Evolutionary conservation across 1,140 invertebrate genomes (phyloP).

Genomic region (Heliconius nattereri): DNA sequence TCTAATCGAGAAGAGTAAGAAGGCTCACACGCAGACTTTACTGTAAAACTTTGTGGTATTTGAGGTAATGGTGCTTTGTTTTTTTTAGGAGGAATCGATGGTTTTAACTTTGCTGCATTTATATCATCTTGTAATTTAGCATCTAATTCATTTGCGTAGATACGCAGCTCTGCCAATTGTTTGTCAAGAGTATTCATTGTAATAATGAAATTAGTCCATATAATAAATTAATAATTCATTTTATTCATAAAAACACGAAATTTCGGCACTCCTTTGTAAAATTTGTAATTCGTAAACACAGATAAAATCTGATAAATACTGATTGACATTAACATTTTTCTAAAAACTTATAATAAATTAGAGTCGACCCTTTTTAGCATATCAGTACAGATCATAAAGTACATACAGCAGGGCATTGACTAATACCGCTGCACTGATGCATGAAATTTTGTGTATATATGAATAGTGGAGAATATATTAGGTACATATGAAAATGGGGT

Average conservation of each 20-base stretch:
- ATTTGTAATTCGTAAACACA: constrained; percentile 30
- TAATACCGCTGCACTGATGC: too few species aligned
- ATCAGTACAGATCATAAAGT: neutral
- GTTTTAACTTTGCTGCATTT: constrained; percentile 71
- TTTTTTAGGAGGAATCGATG: constrained; percentile 76
- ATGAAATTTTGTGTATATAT: too few species aligned
- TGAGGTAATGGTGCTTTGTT: constrained; percentile 69
- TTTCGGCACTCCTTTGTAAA: constrained; percentile 27
- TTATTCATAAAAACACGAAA: constrained; percentile 22
- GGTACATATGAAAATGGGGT: too few species aligned
- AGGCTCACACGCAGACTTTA: constrained; percentile 76
- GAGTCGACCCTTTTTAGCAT: neutral
- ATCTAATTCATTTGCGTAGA: constrained; percentile 80
- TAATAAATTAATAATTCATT: constrained; percentile 20
- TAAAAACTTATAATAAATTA: neutral
- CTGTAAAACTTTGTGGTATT: constrained; percentile 81
- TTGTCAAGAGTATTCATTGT: constrained; percentile 81
- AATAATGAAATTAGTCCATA: neutral
- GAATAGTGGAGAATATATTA: too few species aligned
- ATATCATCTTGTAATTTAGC: constrained; percentile 80
- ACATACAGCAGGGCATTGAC: too few species aligned
- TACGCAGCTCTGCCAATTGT: constrained; percentile 81
- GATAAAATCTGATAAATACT: constrained; percentile 25
- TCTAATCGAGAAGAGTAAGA: constrained; percentile 76
- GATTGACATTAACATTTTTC: constrained; percentile 14